A percentile compares a stretch with the other conserved stretches of the same genome.
phyloP scores from a whole-genome alignment of 2,113 vertebrate species.

The Microtus montanus region DNA sequence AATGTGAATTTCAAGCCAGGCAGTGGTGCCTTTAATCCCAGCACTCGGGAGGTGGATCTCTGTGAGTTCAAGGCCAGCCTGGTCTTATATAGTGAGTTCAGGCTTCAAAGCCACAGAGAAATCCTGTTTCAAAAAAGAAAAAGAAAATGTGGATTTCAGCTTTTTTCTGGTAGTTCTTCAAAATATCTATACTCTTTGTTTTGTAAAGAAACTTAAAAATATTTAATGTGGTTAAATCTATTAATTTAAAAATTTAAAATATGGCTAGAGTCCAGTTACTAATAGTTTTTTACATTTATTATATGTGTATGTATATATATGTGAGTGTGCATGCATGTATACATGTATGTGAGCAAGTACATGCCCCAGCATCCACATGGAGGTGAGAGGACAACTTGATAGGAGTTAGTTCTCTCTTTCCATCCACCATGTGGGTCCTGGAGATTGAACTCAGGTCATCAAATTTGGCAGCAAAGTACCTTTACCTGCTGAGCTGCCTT shows the following conservation, averaged over 20 bases:
- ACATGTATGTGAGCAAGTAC: background rate
- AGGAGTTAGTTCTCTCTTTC: background rate
- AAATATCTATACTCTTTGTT: slow-evolving; percentile 21
- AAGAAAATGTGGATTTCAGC: background rate
- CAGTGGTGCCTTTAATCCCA: too few species aligned
- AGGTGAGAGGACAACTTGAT: background rate
- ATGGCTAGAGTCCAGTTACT: background rate
- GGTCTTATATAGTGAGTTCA: too few species aligned
- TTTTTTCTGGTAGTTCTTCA: background rate
- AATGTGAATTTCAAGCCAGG: background rate
- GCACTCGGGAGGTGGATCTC: too few species aligned
- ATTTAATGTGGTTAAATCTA: background rate
- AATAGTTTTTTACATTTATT: background rate
- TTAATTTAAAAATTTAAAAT: background rate
- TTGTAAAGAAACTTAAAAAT: background rate
- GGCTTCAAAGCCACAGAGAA: too few species aligned
- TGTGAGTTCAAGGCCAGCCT: too few species aligned
- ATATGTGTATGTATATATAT: background rate
- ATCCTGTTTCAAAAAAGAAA: too few species aligned
- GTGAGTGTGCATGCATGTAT: background rate
- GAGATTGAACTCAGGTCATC: background rate
- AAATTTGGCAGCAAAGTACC: background rate
- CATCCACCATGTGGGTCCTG: too few species aligned
- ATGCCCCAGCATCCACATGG: background rate
- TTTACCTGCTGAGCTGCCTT: background rate